Percentiles rank a stretch among this genome's conserved stretches.
phyloP scores from a whole-genome alignment of 2,113 vertebrate species.

The Xenopus borealis region DNA sequence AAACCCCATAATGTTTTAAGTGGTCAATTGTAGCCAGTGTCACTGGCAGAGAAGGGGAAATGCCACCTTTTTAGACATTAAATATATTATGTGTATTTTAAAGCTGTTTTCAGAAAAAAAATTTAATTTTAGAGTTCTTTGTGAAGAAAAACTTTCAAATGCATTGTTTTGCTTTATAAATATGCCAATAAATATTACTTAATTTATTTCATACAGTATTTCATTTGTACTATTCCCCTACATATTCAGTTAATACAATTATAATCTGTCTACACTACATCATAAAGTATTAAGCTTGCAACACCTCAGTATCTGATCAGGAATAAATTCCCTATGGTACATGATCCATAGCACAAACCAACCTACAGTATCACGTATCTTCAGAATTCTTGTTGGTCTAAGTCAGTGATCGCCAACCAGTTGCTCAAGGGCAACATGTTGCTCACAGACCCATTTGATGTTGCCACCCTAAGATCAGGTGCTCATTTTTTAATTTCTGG shows the following conservation, averaged over 20 bases:
- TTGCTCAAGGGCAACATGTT: no score
- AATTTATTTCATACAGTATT: slow-evolving; percentile 53
- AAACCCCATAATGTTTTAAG: neutral
- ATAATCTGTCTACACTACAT: no score
- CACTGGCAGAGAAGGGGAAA: slow-evolving; percentile 24
- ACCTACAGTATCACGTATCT: no score
- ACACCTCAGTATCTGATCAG: no score
- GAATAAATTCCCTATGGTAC: no score
- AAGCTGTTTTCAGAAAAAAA: slow-evolving; percentile 56
- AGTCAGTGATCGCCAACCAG: no score
- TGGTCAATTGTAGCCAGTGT: neutral
- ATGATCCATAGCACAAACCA: no score
- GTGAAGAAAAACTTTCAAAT: slow-evolving; percentile 49
- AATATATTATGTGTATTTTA: slow-evolving; percentile 57
- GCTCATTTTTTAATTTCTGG: no score
- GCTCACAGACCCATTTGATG: no score
- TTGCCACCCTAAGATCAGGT: no score
- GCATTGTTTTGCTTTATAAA: slow-evolving; percentile 57
- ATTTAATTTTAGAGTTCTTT: slow-evolving; percentile 67
- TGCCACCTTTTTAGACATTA: slow-evolving; percentile 53
- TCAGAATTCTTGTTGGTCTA: no score
- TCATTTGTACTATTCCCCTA: slow-evolving; percentile 40
- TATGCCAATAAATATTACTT: slow-evolving; percentile 49
- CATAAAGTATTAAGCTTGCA: no score
- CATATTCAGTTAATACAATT: neutral